Base-by-base conservation (phyloP, 2,797 vertebrate species). In the Gastrophryne carolinensis region DNA sequence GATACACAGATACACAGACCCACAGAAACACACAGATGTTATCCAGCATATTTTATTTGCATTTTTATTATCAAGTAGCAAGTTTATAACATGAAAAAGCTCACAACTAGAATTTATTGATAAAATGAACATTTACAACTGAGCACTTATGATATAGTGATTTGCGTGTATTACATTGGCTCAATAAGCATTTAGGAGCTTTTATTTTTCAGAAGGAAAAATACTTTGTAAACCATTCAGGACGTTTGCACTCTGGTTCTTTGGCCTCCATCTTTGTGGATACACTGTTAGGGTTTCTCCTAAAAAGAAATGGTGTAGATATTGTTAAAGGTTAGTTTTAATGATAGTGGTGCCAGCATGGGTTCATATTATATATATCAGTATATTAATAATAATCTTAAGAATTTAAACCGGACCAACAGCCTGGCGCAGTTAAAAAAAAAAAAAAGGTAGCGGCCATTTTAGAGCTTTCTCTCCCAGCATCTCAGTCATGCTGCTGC, bases 141-240 rank as follows among this genome's bases (percentile, higher is more conserved):
- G 17, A 69, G 12, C 52, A 27, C 9, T 17, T 54, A 69, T 19
- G 35, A 30, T 23, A 39, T 10, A n/a, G 2, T 39, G 34, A 27
- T 27, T 24, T 30, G 52, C 29, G 50, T 56, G 52, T 52, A 19
- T 29, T 39, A 35, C 64, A 67, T 21, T 11, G 23, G 29, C 5
- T 27, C 24, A 39, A 19, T 21, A 32, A 2, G 17, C 26, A 35
- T 9, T 17, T 15, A n/a, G 21, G 44, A 6, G 15, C 17, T 47
- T n/a, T n/a, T 7, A 10, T 53, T 3, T 75, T 85, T 94, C 84
- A 99, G 86, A 98, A 99, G 75, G 96, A 99, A 87, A 99, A 99
- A 85, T 97, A 98, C 82, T 98, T 98, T 68, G 95, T 98, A 85
- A 96, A 97, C 97, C 96, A 99, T 84, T 99, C 95, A 82, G 96